Base-by-base conservation (phyloP, 2,797 vertebrate genomes). In the Rhinophrynus dorsalis region DNA sequence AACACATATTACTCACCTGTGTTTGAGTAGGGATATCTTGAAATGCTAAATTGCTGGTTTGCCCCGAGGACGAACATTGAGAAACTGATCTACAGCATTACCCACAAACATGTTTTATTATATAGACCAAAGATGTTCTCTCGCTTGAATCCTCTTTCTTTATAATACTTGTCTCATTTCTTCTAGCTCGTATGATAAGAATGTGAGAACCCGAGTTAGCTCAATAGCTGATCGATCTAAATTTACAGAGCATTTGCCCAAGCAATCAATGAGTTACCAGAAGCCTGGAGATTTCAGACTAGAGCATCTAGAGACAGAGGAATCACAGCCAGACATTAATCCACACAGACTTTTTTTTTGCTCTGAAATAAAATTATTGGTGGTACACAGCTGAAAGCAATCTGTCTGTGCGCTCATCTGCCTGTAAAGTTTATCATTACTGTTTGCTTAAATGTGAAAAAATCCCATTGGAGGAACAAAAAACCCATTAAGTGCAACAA, bases 221-320 rank as follows among this genome's bases (percentile, higher is more conserved):
- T 68, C 55, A 51, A 68, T 60, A 40, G 44, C 82, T 89, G 86
- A 90, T 91, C 88, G 90, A 91, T 90, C 85, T 88, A 84, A 87
- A 87, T 88, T 87, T 87, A 89, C 88, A 86, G 86, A 87, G 84
- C 89, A 88, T 87, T 90, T 90, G 89, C 88, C 83, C 84, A 83
- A 86, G 87, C 89, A 90, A 91, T 89, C 89, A 90, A 89, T 89
- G 87, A 88, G 81, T 83, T 85, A 86, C 88, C 86, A 85, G 85
- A 84, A 85, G 84, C 83, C 83, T 80, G 29, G 79, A 74, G 83
- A 85, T 84, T 85, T 85, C 82, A 35, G 8, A 17, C 18, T 20
- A 3, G 9, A 26, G 63, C 26, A 15, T 40, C 42, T n/a, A n/a
- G 12, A 18, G 11, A 20, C 26, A 12, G 12, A n/a, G 47, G 9